These are phyloP conservation scores for Drosophila santomea DNA, from an alignment of 1,140 invertebrate genomes.

Conservation along the genomic window DNA sequence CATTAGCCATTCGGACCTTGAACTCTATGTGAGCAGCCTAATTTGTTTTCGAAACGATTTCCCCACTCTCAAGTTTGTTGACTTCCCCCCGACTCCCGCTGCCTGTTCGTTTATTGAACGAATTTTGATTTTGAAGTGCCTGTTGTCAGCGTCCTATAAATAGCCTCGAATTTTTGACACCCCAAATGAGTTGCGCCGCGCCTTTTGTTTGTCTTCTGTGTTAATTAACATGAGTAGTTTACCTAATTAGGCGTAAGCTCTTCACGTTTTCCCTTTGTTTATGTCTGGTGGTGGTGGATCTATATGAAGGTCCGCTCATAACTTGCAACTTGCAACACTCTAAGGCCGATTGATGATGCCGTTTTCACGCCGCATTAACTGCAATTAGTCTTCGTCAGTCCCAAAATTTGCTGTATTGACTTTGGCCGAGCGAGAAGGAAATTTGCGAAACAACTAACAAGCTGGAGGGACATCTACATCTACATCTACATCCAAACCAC, in stretches of 20 bases:
- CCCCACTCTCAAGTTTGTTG: slow-evolving; percentile 60
- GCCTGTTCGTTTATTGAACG: slow-evolving; percentile 56
- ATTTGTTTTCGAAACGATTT: slow-evolving; percentile 18
- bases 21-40: slow-evolving; percentile 14
- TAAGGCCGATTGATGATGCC: slow-evolving; percentile 57
- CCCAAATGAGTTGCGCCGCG: slow-evolving; percentile 29
- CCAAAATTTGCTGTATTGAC: slow-evolving; percentile 55
- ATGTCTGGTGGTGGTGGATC: slow-evolving; percentile 47
- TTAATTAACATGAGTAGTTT: slow-evolving; percentile 82
- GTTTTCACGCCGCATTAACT: slow-evolving; percentile 71
- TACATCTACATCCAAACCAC: slow-evolving; percentile 1
- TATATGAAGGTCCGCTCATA: slow-evolving; percentile 2
- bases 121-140: slow-evolving; percentile 58
- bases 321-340: slow-evolving; percentile 18
- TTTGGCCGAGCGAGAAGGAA: slow-evolving; percentile 31
- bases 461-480: slow-evolving; percentile 18
- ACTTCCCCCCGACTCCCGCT: slow-evolving; percentile 38
- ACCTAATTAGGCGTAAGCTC: slow-evolving; percentile 74
- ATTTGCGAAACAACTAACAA: slow-evolving; percentile 65
- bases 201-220: slow-evolving; percentile 72
- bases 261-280: slow-evolving; percentile 54
- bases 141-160: slow-evolving; percentile 62
- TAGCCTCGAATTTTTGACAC: slow-evolving; percentile 40
- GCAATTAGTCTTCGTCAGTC: slow-evolving; percentile 81
- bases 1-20: slow-evolving; percentile 18